Evolutionary conservation across 2,797 vertebrate species (phyloP).

Genomic region (Cyclopterus lumpus): DNA sequence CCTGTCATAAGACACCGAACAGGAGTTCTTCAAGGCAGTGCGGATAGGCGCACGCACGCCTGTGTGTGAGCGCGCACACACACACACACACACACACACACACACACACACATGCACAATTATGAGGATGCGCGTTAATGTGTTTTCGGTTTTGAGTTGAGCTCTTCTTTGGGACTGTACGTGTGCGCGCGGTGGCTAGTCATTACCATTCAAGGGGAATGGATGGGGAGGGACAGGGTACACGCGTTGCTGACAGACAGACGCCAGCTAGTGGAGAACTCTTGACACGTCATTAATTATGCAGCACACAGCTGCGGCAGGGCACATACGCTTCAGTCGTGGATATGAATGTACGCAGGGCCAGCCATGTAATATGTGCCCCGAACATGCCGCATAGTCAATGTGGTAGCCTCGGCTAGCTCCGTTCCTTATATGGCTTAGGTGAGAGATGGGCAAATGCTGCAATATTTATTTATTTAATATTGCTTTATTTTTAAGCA

Average conservation of each 20-base stretch:
- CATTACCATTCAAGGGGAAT: slow-evolving; percentile 68
- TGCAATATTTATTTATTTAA: slow-evolving; percentile 16
- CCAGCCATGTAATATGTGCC: slow-evolving; percentile 70
- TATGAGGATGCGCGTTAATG: slow-evolving; percentile 3
- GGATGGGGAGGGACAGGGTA: slow-evolving; percentile 67
- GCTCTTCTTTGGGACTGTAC: slow-evolving; percentile 19
- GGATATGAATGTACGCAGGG: slow-evolving; percentile 73
- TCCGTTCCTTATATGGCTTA: slow-evolving; percentile 2
- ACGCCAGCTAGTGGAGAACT: slow-evolving; percentile 70
- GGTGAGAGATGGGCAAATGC: slow-evolving; percentile 34
- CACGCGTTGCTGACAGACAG: slow-evolving; percentile 70
- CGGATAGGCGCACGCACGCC: slow-evolving; percentile 19
- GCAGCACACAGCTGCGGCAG: slow-evolving; percentile 66
- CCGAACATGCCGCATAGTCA: slow-evolving; percentile 59
- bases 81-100: neutral
- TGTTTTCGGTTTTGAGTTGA: neutral
- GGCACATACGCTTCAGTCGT: slow-evolving; percentile 66
- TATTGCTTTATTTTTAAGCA: slow-evolving; percentile 33
- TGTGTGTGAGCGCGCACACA: neutral
- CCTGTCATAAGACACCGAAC: slow-evolving; percentile 69
- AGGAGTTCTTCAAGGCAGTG: slow-evolving; percentile 46
- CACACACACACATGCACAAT: neutral
- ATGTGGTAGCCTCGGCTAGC: slow-evolving; percentile 38
- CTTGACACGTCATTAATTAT: slow-evolving; percentile 81
- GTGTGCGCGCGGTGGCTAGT: slow-evolving; percentile 34